phyloP scores from a whole-genome alignment of 2,113 vertebrate species.

The Pelecanus crispus region DNA sequence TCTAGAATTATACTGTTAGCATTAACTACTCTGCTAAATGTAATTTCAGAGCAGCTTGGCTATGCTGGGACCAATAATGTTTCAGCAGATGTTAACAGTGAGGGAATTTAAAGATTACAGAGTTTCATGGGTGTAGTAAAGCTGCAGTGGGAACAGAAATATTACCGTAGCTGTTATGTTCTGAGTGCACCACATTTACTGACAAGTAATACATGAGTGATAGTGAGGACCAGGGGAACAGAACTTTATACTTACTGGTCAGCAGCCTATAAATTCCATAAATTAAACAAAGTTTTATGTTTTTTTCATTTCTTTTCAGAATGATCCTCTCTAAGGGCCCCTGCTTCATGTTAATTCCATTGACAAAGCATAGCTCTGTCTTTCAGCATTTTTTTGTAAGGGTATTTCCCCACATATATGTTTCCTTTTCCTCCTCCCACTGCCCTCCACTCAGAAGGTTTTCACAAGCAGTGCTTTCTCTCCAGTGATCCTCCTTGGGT shows the following conservation, averaged over 20 bases:
- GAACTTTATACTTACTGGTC: slow-evolving; percentile 83
- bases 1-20: slow-evolving; percentile 77
- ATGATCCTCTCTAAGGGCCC: slow-evolving; percentile 62
- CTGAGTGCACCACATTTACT: slow-evolving; percentile 76
- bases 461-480: neutral
- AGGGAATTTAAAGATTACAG: slow-evolving; percentile 94
- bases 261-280: slow-evolving; percentile 82
- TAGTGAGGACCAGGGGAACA: slow-evolving; percentile 75
- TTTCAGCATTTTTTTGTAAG: slow-evolving; percentile 3
- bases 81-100: slow-evolving; percentile 98
- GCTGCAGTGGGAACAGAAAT: slow-evolving; percentile 88
- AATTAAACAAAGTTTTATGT: slow-evolving; percentile 82
- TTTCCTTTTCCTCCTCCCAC: neutral
- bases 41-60: slow-evolving; percentile 82
- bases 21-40: slow-evolving; percentile 82
- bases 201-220: slow-evolving; percentile 79
- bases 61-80: slow-evolving; percentile 93
- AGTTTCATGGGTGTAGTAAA: slow-evolving; percentile 91
- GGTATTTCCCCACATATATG: neutral
- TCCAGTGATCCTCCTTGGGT: neutral
- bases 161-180: slow-evolving; percentile 86
- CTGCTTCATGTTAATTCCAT: slow-evolving; percentile 64
- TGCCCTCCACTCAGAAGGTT: neutral
- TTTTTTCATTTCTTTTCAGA: slow-evolving; percentile 75
- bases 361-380: slow-evolving; percentile 19